Conservation (phyloP, 1,140 invertebrate species). For the Ooceraea biroi region DNA sequence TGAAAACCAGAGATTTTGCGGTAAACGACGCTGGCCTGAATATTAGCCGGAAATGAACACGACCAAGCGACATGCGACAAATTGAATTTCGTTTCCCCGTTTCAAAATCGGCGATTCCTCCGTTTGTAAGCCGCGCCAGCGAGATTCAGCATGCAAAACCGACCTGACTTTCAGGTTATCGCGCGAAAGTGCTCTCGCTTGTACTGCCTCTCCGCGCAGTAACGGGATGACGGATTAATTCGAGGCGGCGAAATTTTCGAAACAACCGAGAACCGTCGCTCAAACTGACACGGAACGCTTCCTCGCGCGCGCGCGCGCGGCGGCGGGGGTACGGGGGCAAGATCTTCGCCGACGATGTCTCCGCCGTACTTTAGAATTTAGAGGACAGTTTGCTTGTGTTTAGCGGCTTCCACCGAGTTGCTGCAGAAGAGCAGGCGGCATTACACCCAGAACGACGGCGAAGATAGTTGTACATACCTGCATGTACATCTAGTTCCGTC, state of each 20-base stretch:
- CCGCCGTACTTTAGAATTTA: slow-evolving; percentile 50
- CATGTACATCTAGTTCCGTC: slow-evolving; percentile 39
- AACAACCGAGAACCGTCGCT: slow-evolving; percentile 52
- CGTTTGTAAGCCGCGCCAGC: not conserved
- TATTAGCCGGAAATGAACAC: slow-evolving; percentile 1
- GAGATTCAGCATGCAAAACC: slow-evolving; percentile 38
- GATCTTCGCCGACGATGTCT: slow-evolving; percentile 53
- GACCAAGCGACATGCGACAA: not conserved
- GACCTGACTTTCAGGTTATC: slow-evolving; percentile 39
- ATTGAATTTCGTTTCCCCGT: not conserved
- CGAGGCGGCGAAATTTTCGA: slow-evolving; percentile 50
- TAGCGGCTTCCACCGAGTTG: slow-evolving; percentile 53
- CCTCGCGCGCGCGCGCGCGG: not conserved
- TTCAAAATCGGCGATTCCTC: not conserved
- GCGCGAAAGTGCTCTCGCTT: slow-evolving; percentile 47
- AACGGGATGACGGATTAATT: slow-evolving; percentile 47
- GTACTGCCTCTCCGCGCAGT: slow-evolving; percentile 35
- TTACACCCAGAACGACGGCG: slow-evolving; percentile 39
- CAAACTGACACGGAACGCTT: slow-evolving; percentile 47
- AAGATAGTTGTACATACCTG: slow-evolving; percentile 58
- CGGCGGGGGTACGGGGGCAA: not conserved
- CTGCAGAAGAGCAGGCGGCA: slow-evolving; percentile 38
- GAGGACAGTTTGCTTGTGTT: slow-evolving; percentile 61
- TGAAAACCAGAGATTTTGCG: no score
- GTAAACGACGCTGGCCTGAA: no score